Conservation (phyloP, 2,797 vertebrate genomes). For the Scolopax rusticola region DNA sequence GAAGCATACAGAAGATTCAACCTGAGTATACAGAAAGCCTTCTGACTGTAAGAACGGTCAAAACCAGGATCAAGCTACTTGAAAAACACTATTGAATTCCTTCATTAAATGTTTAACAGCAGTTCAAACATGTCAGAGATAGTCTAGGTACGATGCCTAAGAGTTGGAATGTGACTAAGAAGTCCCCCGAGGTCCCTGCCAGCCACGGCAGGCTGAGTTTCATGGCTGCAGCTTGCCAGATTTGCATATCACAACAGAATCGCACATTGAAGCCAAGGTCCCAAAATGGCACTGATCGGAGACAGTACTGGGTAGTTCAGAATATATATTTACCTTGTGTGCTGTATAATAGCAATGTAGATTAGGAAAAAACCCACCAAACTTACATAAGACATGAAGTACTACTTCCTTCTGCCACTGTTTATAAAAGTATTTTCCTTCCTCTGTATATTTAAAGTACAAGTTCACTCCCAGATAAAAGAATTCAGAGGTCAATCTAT, state of each 20-base stretch:
- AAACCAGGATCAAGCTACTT: neutral
- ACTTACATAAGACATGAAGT: neutral
- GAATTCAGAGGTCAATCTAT: neutral
- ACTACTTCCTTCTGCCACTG: neutral
- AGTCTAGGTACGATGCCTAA: neutral
- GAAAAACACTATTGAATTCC: neutral
- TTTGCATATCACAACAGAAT: neutral
- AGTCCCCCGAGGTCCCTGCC: neutral
- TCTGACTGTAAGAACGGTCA: neutral
- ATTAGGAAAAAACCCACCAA: neutral
- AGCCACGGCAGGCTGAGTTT: neutral
- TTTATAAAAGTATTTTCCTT: neutral
- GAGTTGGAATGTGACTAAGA: neutral
- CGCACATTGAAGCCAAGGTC: neutral
- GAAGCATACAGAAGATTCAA: neutral
- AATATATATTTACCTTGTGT: neutral
- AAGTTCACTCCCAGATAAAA: neutral
- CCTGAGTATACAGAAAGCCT: neutral
- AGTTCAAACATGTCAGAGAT: neutral
- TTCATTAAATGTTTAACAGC: neutral
- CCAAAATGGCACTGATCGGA: accelerated
- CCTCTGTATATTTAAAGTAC: neutral
- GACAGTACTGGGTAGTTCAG: neutral
- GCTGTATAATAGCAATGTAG: neutral
- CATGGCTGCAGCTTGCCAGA: neutral